Base-by-base conservation (phyloP, 2,888 invertebrate species). In the Drosophila tripunctata region DNA sequence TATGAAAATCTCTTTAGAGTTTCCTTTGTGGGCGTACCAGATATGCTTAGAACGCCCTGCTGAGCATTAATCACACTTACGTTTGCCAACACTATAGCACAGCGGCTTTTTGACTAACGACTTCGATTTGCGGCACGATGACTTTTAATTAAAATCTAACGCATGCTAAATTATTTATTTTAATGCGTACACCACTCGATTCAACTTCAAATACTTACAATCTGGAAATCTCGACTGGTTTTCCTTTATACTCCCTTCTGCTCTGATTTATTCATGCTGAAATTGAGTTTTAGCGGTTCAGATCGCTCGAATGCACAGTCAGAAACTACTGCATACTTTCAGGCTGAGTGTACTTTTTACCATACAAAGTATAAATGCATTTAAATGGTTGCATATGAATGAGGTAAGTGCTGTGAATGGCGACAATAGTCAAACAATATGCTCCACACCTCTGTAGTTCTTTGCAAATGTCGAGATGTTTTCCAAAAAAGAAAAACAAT, bases 41-140 rank as follows among this genome's bases (percentile, higher is more conserved):
- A 56, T 75, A 82, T 82, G 69, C 75, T 72, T 77, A 61, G 50
- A 52, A 54, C 58, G 33, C 58, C 75, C 50, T 60, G 75, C 47
- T 51, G 33, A 58, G 57, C 85, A 81, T 81, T 78, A 84, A 84
- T 81, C 84, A 81, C 78, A 81, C 81, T 84, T 81, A 76, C 76
- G 70, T 54, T 45, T 21, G 67, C 38, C 44, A 58, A 68, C 33
- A 31, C 51, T 36, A 68, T 50, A n/a, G 65, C 68, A 78, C 65
- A 64, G 63, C 66, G 43, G 30, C 65, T 47, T 31, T 22, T 61
- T 65, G 48, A 55, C 80, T 66, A 70, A 78, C 62, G 57, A 64
- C 62, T 68, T 70, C 38, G 63, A 58, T 52, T 63, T 56, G 57
- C 55, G 50, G 19, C 55, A 50, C 43, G 47, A 63, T 60, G 55